A percentile compares a stretch with the other conserved stretches of the same genome.
Conservation (phyloP, 2,797 vertebrate genomes). For the Sebastes nivosus region DNA sequence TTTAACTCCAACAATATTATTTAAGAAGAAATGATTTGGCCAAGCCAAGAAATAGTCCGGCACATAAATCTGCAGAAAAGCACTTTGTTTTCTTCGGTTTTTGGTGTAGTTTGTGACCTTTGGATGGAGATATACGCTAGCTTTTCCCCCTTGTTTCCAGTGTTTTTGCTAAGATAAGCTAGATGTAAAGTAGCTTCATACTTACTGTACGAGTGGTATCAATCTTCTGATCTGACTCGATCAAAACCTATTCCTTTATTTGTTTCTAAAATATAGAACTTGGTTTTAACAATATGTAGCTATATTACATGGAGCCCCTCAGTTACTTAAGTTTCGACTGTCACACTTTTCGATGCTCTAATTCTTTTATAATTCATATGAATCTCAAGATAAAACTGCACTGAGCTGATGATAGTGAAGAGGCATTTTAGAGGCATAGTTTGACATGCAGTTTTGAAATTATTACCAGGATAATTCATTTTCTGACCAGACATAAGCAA, state of each 20-base stretch:
- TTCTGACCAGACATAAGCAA: not conserved
- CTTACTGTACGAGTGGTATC: not conserved
- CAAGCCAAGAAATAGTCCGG: not conserved
- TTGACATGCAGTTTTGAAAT: not conserved
- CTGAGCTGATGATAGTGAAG: not conserved
- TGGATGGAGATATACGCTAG: not conserved
- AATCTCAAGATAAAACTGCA: not conserved
- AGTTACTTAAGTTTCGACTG: not conserved
- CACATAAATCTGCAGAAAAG: not conserved
- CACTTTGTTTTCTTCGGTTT: not conserved
- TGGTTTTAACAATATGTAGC: not conserved
- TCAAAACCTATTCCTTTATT: not conserved
- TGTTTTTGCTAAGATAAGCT: not conserved
- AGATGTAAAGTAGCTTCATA: not conserved
- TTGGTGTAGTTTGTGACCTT: not conserved
- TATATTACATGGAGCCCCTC: not conserved
- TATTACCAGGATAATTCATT: not conserved
- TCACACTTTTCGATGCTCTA: not conserved
- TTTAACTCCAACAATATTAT: not conserved
- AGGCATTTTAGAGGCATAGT: not conserved
- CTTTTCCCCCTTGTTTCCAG: not conserved
- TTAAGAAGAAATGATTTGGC: not conserved
- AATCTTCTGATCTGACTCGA: no score
- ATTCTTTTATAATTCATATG: not conserved
- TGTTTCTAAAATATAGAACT: not conserved